Percentiles rank a stretch among this genome's conserved stretches.
Evolutionary conservation across 2,888 invertebrate genomes (phyloP).

Genomic region (Parthenolecanium corni): DNA sequence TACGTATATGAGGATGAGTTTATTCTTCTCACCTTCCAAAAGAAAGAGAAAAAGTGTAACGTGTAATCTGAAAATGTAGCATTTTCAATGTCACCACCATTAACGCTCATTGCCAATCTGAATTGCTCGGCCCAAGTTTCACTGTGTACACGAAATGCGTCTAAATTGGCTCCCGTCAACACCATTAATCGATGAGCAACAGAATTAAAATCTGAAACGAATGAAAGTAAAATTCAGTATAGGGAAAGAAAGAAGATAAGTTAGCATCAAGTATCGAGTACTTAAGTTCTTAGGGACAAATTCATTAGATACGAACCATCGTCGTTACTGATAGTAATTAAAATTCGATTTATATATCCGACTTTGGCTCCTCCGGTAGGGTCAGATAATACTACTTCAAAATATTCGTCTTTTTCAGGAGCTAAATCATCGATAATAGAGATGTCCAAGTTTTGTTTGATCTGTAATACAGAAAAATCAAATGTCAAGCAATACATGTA

Average conservation of each 20-base stretch:
- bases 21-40: conserved; percentile 45
- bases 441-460: conserved; percentile 43
- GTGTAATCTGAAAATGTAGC: conserved; percentile 45
- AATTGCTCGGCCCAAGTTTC: conserved; percentile 45
- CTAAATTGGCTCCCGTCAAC: conserved; percentile 45
- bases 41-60: conserved; percentile 47
- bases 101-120: conserved; percentile 46
- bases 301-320: conserved; percentile 41
- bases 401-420: conserved; percentile 49
- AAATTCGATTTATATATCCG: conserved; percentile 41
- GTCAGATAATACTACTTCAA: conserved; percentile 44
- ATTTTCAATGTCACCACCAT: conserved; percentile 47
- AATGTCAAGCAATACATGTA: conserved; percentile 5
- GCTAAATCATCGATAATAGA: conserved; percentile 46
- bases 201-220: conserved; percentile 43
- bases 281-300: too few species aligned
- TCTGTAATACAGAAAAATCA: conserved; percentile 36
- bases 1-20: too few species aligned
- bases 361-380: conserved; percentile 42
- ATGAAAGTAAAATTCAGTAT: not conserved
- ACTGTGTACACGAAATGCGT: conserved; percentile 43
- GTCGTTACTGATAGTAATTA: conserved; percentile 45
- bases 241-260: not conserved
- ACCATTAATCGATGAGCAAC: conserved; percentile 44
- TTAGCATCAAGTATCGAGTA: too few species aligned